Conservation (phyloP, 1,140 invertebrate species). For the Bombus terrestris region DNA sequence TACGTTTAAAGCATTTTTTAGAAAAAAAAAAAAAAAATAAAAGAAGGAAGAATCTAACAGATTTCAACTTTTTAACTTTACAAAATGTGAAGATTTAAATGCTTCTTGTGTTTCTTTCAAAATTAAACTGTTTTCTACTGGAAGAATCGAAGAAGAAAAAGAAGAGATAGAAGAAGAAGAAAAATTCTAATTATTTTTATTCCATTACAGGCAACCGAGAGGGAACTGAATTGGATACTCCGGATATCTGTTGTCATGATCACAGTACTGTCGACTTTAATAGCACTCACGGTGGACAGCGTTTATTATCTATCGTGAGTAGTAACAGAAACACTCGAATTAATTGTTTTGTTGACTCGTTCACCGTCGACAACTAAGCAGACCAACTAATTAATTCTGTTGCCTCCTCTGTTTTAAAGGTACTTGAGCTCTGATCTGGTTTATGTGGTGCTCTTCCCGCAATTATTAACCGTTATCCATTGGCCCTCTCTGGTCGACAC, state of each 20-base stretch:
- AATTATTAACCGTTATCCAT: slow-evolving; percentile 91
- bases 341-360: background rate
- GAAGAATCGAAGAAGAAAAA: background rate
- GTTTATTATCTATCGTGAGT: slow-evolving; percentile 91
- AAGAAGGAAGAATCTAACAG: too few relatives aligned
- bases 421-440: slow-evolving; percentile 90
- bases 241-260: slow-evolving; percentile 87
- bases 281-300: slow-evolving; percentile 89
- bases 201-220: slow-evolving; percentile 86
- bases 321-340: slow-evolving; percentile 51
- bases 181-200: background rate
- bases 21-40: background rate
- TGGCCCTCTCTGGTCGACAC: slow-evolving; percentile 88
- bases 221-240: slow-evolving; percentile 90
- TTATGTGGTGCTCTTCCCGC: slow-evolving; percentile 92
- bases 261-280: slow-evolving; percentile 86
- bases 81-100: too few relatives aligned
- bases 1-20: background rate
- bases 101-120: too few relatives aligned
- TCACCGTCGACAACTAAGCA: background rate
- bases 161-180: background rate
- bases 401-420: slow-evolving; percentile 67
- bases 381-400: background rate
- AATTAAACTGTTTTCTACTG: too few relatives aligned
- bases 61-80: too few relatives aligned